Conservation (phyloP, 2,797 vertebrate genomes). For the Perodicticus potto region DNA sequence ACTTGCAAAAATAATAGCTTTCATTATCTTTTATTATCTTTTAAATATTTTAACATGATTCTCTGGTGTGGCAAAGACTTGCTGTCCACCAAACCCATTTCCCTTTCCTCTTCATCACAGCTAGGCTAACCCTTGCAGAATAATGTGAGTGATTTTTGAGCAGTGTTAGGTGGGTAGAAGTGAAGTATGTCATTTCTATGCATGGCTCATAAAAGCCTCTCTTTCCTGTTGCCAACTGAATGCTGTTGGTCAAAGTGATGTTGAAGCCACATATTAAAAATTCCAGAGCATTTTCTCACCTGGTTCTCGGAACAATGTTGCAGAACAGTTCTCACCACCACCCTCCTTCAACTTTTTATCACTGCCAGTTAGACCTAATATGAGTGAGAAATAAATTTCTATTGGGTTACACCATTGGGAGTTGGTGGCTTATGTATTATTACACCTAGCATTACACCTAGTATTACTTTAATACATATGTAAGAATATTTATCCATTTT, state of each 20-base stretch:
- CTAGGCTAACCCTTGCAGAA: not conserved
- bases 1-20: constrained; percentile 49
- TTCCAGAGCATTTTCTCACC: not conserved
- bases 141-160: not conserved
- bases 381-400: not conserved
- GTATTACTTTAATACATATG: not conserved
- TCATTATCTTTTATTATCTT: constrained; percentile 42
- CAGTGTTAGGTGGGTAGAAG: not conserved
- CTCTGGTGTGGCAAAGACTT: not conserved
- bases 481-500: not conserved
- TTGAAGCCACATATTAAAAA: not conserved
- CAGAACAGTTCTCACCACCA: not conserved
- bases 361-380: not conserved
- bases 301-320: not conserved
- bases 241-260: not conserved
- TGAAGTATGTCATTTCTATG: not conserved
- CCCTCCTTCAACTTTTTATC: not conserved
- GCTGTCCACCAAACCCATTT: not conserved
- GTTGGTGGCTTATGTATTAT: not conserved
- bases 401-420: not conserved
- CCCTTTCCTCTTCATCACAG: not conserved
- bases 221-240: not conserved
- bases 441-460: not conserved
- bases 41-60: constrained; percentile 22
- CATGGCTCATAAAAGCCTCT: not conserved